Evolutionary conservation across 2,888 invertebrate species (phyloP), one percentile per base, ranked within the genome.

Genomic region (Caenorhabditis imperialis): DNA sequence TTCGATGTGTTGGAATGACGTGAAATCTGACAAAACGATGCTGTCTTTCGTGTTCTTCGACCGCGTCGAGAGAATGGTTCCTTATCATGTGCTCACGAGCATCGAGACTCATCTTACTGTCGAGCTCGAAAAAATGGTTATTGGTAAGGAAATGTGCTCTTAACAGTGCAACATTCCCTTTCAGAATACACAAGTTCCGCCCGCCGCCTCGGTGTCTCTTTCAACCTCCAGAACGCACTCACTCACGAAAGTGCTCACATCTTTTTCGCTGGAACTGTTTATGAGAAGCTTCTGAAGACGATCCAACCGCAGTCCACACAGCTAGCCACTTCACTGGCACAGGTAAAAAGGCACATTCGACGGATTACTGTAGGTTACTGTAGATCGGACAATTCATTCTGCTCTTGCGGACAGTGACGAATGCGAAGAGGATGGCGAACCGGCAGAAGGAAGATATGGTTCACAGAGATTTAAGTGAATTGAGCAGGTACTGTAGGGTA

Each of bases 1-100:
- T 37, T 30, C 67, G 5, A 48, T 77, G 60, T 58, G 69, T 10
- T 79, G 77, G 77, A 74, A 62, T 30, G 79, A 79, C 40, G 22
- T 69, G 50, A 71, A 70, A 38, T 37, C 22, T 47, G 30, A 20
- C 35, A 65, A 65, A 20, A 51, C n/a, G 8, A 25, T 58, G 0
- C 30, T 73, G 27, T 47, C 54, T 12, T 65, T 53, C 35, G 54
- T 65, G 35, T 8, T 44, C 1, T 53, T 73, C 22, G 47, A 47
- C 27, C 33, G 16, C 27, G 53, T 75, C 18, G 75, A 70, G 37
- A 47, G 42, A 14, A 54, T 50, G 22, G 22, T 73, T 1, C 73
- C 73, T 14, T 65, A 40, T 14, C 48, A 73, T 33, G 47, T 55
- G 6, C 25, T 70, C 1, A 57, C 63, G n/a, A 61, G 60, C 25